Evolutionary conservation across 2,888 invertebrate genomes (phyloP).

Genomic region (Pristionchus mayeri): DNA sequence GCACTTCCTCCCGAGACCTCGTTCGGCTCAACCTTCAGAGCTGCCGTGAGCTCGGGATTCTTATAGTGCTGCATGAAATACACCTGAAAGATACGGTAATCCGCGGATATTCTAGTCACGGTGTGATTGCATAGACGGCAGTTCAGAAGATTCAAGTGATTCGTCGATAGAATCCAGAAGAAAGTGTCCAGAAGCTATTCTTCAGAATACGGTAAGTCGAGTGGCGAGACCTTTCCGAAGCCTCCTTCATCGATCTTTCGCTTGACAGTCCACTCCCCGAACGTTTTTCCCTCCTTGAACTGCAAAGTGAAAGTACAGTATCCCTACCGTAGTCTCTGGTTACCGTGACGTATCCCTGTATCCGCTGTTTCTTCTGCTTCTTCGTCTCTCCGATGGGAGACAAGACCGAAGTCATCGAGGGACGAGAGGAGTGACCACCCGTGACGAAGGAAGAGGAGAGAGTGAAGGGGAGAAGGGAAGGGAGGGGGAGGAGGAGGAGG

Average conservation of each 20-base stretch:
- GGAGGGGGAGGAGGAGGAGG: background rate
- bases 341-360: slow-evolving; percentile 23
- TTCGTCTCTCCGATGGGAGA: background rate
- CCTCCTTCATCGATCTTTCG: slow-evolving; percentile 69
- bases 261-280: slow-evolving; percentile 64
- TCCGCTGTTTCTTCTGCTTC: background rate
- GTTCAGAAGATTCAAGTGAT: too few relatives aligned
- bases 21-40: slow-evolving; percentile 70
- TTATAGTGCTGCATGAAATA: slow-evolving; percentile 49
- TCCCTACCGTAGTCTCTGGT: background rate
- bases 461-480: background rate
- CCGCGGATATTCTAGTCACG: too few relatives aligned
- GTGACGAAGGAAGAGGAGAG: background rate
- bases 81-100: slow-evolving; percentile 46
- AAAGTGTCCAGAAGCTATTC: too few relatives aligned
- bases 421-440: too few relatives aligned
- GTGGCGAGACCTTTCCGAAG: slow-evolving; percentile 62
- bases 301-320: background rate
- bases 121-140: too few relatives aligned
- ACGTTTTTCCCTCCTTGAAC: slow-evolving; percentile 37
- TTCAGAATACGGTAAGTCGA: too few relatives aligned
- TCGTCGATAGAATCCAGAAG: too few relatives aligned
- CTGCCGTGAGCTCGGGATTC: slow-evolving; percentile 52
- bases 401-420: too few relatives aligned
- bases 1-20: slow-evolving; percentile 68